phyloP scores from a whole-genome alignment of 2,113 vertebrate genomes.

The Carlito syrichta region DNA sequence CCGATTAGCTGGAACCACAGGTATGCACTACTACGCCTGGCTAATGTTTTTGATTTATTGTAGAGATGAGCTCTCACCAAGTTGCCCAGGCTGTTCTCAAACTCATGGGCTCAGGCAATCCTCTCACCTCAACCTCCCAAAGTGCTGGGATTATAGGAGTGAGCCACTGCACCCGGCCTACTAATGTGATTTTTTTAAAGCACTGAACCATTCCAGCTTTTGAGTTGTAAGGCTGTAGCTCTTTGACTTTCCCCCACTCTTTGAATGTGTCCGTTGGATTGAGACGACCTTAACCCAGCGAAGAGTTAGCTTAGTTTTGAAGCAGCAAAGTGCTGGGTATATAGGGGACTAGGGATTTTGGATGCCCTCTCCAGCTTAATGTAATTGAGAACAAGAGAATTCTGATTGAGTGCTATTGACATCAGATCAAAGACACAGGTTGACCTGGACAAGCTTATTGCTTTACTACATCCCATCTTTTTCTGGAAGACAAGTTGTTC shows the following conservation, averaged over 20 bases:
- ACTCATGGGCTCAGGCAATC: no score
- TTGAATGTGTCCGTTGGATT: background rate
- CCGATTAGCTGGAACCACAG: no score
- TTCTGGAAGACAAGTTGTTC: background rate
- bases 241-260: background rate
- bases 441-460: background rate
- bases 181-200: no score
- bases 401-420: background rate
- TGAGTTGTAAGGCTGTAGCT: background rate
- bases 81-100: no score
- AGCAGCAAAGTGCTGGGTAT: background rate
- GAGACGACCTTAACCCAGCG: background rate
- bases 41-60: no score
- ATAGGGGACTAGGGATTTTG: background rate
- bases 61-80: no score
- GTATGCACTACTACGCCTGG: no score
- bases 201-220: background rate
- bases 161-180: no score
- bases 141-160: no score
- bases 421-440: background rate
- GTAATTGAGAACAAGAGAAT: background rate
- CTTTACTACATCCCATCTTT: background rate
- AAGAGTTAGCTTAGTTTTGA: background rate
- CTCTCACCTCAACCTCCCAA: no score
- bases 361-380: background rate